These are phyloP conservation scores for Tethya wilhelma DNA, from an alignment of 37 sponge, comb jelly and placozoan species.

Conservation along the genomic window DNA sequence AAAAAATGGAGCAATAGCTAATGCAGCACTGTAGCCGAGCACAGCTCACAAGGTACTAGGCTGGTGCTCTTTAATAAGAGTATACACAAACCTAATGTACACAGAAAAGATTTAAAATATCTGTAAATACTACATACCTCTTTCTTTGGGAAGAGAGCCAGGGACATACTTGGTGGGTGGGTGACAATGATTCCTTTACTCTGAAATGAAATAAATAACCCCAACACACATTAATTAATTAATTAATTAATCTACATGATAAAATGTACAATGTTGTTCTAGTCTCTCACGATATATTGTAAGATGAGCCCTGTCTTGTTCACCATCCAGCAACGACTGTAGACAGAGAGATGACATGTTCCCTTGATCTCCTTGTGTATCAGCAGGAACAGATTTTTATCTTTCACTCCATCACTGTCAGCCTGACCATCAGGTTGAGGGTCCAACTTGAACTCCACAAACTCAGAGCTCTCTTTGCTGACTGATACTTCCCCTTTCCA, in stretches of 20 bases:
- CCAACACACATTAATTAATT: not conserved
- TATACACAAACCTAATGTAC: too few species aligned
- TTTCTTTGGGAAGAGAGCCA: slow-evolving; percentile 33
- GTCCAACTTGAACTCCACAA: not conserved
- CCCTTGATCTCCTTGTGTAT: slow-evolving; percentile 39
- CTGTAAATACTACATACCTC: slow-evolving; percentile 22
- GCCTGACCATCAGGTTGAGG: not conserved
- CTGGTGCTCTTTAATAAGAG: not conserved
- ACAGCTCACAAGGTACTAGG: not conserved
- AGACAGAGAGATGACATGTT: slow-evolving; percentile 62
- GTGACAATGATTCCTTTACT: not conserved
- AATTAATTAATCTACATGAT: not conserved
- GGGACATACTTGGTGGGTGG: slow-evolving; percentile 24
- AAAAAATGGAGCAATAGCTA: not conserved
- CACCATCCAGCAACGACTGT: slow-evolving; percentile 82
- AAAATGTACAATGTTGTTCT: not conserved
- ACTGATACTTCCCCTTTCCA: slow-evolving; percentile 20
- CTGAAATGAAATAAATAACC: not conserved
- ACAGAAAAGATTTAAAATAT: not conserved
- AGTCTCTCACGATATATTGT: slow-evolving; percentile 56
- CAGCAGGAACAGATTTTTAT: not conserved
- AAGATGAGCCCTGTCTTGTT: slow-evolving; percentile 80
- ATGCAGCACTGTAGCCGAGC: not conserved
- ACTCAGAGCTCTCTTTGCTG: not conserved
- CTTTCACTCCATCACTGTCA: too few species aligned